Evolutionary conservation across 2,888 invertebrate genomes (phyloP).

Genomic region (Arenicola marina): DNA sequence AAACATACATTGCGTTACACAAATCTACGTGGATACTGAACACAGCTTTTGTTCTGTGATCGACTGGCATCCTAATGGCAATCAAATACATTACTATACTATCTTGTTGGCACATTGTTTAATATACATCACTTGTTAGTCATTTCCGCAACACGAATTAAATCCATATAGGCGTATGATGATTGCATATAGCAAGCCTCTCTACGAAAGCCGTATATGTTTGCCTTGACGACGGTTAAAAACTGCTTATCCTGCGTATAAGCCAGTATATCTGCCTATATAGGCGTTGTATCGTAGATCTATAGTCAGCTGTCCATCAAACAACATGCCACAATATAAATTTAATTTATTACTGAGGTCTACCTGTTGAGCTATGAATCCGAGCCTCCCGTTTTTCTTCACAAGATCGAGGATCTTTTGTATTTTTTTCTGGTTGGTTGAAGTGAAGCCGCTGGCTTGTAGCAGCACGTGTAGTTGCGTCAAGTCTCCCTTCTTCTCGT

Average conservation of each 20-base stretch:
- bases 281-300: too few relatives aligned
- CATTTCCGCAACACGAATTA: background rate
- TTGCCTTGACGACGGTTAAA: too few relatives aligned
- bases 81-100: background rate
- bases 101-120: background rate
- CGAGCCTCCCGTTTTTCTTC: slow-evolving; percentile 3
- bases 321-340: too few relatives aligned
- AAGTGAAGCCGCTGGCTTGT: background rate
- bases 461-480: background rate
- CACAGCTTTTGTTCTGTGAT: too few relatives aligned
- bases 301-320: too few relatives aligned
- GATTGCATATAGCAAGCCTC: too few relatives aligned
- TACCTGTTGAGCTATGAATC: slow-evolving; percentile 11
- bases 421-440: background rate
- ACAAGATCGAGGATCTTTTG: background rate
- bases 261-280: too few relatives aligned
- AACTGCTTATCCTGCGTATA: too few relatives aligned
- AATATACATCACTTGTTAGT: background rate
- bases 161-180: background rate
- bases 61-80: too few relatives aligned
- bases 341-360: too few relatives aligned
- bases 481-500: background rate
- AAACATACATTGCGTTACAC: background rate
- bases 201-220: too few relatives aligned
- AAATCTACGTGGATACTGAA: too few relatives aligned